Conservation (phyloP, 2,797 vertebrate genomes). For the Coracias cyanogaster region DNA sequence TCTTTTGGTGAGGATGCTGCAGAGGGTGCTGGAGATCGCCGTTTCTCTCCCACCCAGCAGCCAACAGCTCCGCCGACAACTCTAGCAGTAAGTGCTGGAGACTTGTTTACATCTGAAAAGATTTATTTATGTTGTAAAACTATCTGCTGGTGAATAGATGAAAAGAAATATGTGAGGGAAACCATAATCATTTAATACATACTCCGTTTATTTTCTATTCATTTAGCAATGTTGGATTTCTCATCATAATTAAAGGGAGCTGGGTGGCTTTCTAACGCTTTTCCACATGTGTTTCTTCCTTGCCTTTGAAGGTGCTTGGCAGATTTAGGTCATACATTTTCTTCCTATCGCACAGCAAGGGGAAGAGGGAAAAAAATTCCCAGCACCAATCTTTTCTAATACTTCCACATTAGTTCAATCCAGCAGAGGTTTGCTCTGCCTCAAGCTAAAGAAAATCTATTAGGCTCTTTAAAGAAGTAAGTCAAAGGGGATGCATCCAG, state of each 20-base stretch:
- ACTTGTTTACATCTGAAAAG: slow-evolving; percentile 55
- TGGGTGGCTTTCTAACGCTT: slow-evolving; percentile 48
- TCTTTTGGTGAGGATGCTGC: neutral
- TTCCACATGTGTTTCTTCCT: slow-evolving; percentile 52
- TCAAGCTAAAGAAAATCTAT: slow-evolving; percentile 74
- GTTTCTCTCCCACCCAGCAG: neutral
- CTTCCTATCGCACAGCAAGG: slow-evolving; percentile 47
- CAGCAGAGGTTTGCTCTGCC: slow-evolving; percentile 74
- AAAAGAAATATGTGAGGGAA: slow-evolving; percentile 65
- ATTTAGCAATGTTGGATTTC: slow-evolving; percentile 66
- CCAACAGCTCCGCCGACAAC: neutral
- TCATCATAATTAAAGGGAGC: slow-evolving; percentile 71
- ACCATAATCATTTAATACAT: slow-evolving; percentile 64
- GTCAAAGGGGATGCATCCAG: slow-evolving; percentile 49
- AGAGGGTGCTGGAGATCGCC: slow-evolving; percentile 40
- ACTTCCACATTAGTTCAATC: slow-evolving; percentile 75
- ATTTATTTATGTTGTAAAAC: slow-evolving; percentile 67
- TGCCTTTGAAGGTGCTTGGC: slow-evolving; percentile 71
- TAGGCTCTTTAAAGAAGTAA: slow-evolving; percentile 64
- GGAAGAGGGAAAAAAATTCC: slow-evolving; percentile 71
- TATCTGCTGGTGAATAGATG: slow-evolving; percentile 50
- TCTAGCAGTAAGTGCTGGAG: neutral
- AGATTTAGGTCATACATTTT: slow-evolving; percentile 77
- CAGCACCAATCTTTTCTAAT: slow-evolving; percentile 72
- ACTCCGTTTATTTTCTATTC: slow-evolving; percentile 71